Evolutionary conservation across 2,113 vertebrate species (phyloP), one percentile per base, ranked within the genome.

Genomic region (Dicaeum eximium): DNA sequence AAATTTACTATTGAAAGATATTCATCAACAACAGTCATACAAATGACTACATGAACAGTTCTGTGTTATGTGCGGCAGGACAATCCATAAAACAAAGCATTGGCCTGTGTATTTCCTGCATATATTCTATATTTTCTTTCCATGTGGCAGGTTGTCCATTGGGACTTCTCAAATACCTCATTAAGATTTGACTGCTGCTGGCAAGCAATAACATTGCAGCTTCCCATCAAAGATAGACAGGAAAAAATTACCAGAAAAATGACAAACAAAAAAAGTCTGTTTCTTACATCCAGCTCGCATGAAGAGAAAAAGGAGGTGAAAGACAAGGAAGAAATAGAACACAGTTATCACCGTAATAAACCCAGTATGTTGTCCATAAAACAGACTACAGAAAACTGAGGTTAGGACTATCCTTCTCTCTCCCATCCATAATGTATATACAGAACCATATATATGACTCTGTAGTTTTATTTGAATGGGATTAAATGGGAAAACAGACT

Each of bases 41-140:
- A 83, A 90, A 66, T 65, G 23, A 77, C n/a, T 51, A 40, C 53
- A 78, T 56, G 54, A 92, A 62, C 27, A 65, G 65, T 62, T 85
- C 62, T 73, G 25, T 87, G 18, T 28, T 71, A 31, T 8, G 15
- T 53, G 56, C 75, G 69, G 74, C 77, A 81, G 78, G 61, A 86
- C 53, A 89, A 89, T 72, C 54, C 66, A 85, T 85, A 85, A 91
- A 91, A 81, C 62, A 85, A 84, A 82, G 16, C 50, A 75, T 2
- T 77, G 66, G 50, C 15, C 80, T 70, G 24, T 0, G 1, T 65
- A 58, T 88, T 95, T 96, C 87, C 90, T 80, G 66, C 27, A 28
- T 79, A 91, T 91, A 81, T 77, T 73, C 74, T 90, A 8, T 65
- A 90, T 91, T 95, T 97, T 92, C 90, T 90, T 73, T 87, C 54